These are phyloP conservation scores for Listronotus oregonensis DNA, from an alignment of 1,140 invertebrate genomes.

Conservation along the genomic window DNA sequence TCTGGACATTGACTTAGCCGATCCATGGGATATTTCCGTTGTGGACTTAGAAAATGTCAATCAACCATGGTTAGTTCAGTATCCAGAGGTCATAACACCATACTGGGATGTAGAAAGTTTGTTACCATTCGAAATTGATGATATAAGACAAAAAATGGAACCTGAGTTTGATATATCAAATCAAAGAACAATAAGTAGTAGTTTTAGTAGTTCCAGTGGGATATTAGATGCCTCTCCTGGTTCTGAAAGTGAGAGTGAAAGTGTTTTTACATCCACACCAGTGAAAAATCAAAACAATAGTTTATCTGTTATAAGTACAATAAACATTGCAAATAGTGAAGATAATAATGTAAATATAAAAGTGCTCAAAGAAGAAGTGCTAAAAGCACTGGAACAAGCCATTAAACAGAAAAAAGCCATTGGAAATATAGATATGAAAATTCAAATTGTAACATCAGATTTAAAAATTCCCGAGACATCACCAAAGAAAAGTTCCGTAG, in stretches of 20 bases:
- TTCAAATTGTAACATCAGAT: constrained; percentile 19
- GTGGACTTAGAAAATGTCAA: constrained; percentile 19
- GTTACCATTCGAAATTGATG: constrained; percentile 15
- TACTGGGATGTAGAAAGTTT: constrained; percentile 27
- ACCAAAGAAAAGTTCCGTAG: not conserved
- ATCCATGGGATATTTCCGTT: constrained; percentile 19
- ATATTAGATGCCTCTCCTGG: not conserved
- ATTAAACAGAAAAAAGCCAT: constrained; percentile 16
- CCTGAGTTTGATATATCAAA: constrained; percentile 4
- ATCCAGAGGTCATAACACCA: constrained; percentile 26
- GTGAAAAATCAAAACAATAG: constrained; percentile 7
- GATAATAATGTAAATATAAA: constrained; percentile 16
- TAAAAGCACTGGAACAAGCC: constrained; percentile 27
- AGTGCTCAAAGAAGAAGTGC: constrained; percentile 15
- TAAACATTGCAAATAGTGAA: constrained; percentile 20
- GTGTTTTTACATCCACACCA: constrained; percentile 21
- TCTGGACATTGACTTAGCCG: constrained; percentile 14
- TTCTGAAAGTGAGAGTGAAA: not conserved
- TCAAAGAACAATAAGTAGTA: not conserved
- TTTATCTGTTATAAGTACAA: constrained; percentile 9
- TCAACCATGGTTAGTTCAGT: constrained; percentile 23
- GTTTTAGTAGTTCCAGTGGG: not conserved
- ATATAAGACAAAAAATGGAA: constrained; percentile 19
- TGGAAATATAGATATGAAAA: constrained; percentile 33
- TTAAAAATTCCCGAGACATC: not conserved